Base-by-base conservation (phyloP, 2,888 invertebrate species). In the Bembecia ichneumoniformis region DNA sequence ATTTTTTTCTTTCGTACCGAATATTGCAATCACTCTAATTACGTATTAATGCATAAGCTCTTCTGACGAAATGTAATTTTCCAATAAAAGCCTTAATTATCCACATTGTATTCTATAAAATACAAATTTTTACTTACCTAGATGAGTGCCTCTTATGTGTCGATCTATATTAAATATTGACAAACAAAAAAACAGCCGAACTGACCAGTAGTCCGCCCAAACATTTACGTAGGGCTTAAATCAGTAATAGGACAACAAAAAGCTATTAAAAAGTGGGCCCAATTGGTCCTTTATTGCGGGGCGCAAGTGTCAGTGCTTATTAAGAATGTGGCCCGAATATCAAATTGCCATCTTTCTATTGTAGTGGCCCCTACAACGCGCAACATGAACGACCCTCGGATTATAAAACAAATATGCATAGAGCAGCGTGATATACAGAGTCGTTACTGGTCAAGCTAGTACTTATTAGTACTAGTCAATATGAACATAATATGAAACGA, bases 251-350 rank as follows among this genome's bases (percentile, higher is more conserved):
- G 62, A 60, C 68, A 74, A 77, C 75, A 80, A 79, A 82, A 77
- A 77, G 68, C 74, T 70, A 73, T 74, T 78, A 73, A 79, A 75
- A 68, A 79, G 77, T 77, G 74, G 81, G 82, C 81, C 66, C 66
- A 64, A 67, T 69, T 63, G 64, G 62, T 58, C 75, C 74, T 77
- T 82, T 80, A 79, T 61, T 44, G 52, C 45, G 53, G 53, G 60
- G 63, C 60, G 58, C 62, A 60, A 64, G 62, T 61, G 67, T 62
- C 60, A 65, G 65, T 71, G 74, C 86, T 87, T 87, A 87, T 88
- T 87, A 88, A 87, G 87, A 87, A 86, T 87, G 87, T 87, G 87
- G 87, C 86, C 79, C 80, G 84, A 86, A 87, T 88, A 88, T 88
- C 86, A 87, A 87, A 87, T 88, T 87, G 86, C 86, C 82, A 81